Percentiles rank a stretch among this genome's conserved stretches.
phyloP scores from a whole-genome alignment of 2,113 vertebrate species.

The Ophthalmolycus amberensis region DNA sequence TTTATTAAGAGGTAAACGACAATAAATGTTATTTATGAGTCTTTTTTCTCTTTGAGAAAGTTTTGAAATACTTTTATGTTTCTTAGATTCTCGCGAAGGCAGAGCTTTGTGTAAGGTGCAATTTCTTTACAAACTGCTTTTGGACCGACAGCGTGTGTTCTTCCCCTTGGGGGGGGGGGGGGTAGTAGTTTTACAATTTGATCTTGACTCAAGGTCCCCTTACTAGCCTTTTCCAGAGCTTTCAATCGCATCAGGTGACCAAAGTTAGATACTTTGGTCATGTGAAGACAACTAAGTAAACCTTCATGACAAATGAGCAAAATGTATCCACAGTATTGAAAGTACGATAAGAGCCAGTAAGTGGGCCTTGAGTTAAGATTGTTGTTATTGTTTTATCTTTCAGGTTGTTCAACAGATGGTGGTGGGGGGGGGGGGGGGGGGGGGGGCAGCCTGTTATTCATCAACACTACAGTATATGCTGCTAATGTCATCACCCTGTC shows the following conservation, averaged over 20 bases:
- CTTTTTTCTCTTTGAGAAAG: background rate
- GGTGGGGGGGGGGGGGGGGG: background rate
- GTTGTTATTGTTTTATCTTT: background rate
- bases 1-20: background rate
- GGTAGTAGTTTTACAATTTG: background rate
- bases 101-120: conserved; percentile 1
- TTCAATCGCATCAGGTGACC: background rate
- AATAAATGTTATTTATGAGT: background rate
- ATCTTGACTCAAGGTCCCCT: background rate
- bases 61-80: background rate
- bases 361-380: background rate
- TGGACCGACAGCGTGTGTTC: background rate
- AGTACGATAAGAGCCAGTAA: background rate
- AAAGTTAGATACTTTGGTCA: background rate
- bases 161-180: background rate
- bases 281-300: background rate
- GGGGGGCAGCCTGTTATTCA: background rate
- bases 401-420: conserved; percentile 1
- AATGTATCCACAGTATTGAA: background rate
- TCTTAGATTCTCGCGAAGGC: background rate
- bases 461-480: background rate
- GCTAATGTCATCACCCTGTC: background rate
- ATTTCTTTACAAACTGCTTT: background rate
- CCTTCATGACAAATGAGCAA: background rate
- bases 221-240: background rate